Evolutionary conservation across 2,888 invertebrate species (phyloP).

Genomic region (Antitype chi): DNA sequence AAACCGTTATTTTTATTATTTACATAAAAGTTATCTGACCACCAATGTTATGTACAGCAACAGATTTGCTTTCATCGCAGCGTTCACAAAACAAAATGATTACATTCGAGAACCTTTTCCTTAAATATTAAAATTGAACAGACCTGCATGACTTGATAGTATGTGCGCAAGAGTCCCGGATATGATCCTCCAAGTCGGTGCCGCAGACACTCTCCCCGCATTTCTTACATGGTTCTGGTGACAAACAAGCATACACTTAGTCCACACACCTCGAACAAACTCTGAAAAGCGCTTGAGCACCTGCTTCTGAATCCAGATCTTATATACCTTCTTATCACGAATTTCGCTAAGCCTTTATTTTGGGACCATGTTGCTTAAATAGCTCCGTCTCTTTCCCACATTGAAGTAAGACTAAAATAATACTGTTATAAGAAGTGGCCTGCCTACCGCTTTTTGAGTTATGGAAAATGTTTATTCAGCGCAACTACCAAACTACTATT

Average conservation of each 20-base stretch:
- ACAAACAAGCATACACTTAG: constrained; percentile 33
- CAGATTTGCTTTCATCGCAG: neutral
- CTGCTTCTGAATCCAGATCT: neutral
- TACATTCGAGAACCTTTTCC: no score
- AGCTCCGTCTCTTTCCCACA: neutral
- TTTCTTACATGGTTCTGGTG: constrained; percentile 85
- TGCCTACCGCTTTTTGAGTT: neutral
- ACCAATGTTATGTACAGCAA: neutral
- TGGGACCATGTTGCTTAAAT: neutral
- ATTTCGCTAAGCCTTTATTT: neutral
- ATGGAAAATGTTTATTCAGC: neutral
- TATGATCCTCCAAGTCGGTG: constrained; percentile 86
- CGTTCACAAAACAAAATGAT: neutral
- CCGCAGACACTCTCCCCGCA: constrained; percentile 88
- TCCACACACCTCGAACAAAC: neutral
- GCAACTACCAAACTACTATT: neutral
- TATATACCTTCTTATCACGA: neutral
- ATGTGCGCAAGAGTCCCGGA: constrained; percentile 89
- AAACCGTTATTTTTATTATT: neutral
- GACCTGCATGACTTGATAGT: constrained; percentile 91
- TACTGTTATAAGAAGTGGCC: no score
- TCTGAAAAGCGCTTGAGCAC: neutral
- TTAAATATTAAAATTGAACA: constrained; percentile 6
- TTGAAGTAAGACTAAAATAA: neutral
- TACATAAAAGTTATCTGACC: neutral